These are phyloP conservation scores for Drosophila atripex DNA, from an alignment of 2,888 invertebrate species.

Conservation along the genomic window DNA sequence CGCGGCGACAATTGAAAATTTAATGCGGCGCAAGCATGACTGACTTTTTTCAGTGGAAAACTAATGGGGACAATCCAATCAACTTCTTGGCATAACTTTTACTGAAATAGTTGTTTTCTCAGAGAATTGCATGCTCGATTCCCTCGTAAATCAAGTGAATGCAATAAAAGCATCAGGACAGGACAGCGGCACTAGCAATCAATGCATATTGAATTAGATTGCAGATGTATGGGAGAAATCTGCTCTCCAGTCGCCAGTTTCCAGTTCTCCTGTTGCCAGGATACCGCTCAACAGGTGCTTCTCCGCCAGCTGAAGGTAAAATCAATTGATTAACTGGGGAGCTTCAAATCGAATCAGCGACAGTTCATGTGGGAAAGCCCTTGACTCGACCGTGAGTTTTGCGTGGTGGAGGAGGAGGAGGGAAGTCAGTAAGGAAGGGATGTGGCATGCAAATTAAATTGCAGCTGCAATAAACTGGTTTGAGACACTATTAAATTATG, in stretches of 20 bases:
- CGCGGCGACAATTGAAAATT: constrained; percentile 35
- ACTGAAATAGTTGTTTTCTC: not conserved
- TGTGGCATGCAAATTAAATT: constrained; percentile 36
- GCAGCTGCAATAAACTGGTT: constrained; percentile 47
- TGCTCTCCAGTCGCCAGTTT: not conserved
- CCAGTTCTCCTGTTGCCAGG: constrained; percentile 4
- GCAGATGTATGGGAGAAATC: constrained; percentile 7
- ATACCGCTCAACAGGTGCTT: constrained; percentile 52
- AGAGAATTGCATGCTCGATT: constrained; percentile 6
- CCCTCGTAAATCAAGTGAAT: constrained; percentile 15
- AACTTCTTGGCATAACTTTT: not conserved
- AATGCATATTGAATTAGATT: constrained; percentile 53
- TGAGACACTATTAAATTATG: constrained; percentile 62
- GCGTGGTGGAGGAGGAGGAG: no score
- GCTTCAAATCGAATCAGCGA: constrained; percentile 58
- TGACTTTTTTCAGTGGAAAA: not conserved
- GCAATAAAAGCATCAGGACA: constrained; percentile 38
- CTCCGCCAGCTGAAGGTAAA: constrained; percentile 12
- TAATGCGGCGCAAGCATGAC: constrained; percentile 7
- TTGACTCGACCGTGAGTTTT: not conserved
- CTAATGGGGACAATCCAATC: constrained; percentile 2
- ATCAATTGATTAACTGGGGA: constrained; percentile 58
- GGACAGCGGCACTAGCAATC: constrained; percentile 48
- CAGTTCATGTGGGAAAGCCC: constrained; percentile 12
- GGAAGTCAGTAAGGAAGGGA: no score